Evolutionary conservation across 2,888 invertebrate species (phyloP), one percentile per base, ranked within the genome.

Genomic region (Scaptomyza tumidula): DNA sequence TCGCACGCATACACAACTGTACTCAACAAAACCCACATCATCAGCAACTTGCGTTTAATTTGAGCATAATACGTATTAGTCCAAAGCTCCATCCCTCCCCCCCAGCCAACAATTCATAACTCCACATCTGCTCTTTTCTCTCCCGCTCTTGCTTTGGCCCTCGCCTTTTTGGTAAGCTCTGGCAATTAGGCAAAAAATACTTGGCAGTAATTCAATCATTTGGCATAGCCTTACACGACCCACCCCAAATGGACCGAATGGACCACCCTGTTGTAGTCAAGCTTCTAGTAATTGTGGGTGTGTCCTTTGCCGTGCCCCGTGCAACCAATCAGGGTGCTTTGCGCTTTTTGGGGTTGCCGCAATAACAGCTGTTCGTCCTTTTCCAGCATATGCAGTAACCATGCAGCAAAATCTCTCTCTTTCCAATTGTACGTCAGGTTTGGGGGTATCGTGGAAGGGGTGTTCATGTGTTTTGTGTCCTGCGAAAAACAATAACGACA

Each of bases 151-250:
- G 19, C 19, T 19, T 19, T 2, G 19, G 19, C 19, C 19, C 19
- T 19, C 19, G 19, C 19, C 19, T 19, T 19, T 19, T 19, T 19
- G 41, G 11, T 75, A 71, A 75, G 67, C 59, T 60, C 67, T 31
- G 80, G 79, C 86, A 89, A 86, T 86, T 78, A 67, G 61, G 63
- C 80, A 52, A 57, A 78, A 86, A 88, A 88, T 88, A 83, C 84
- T 82, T 88, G 82, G 73, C 78, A 68, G 78, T 90, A 90, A 90
- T 89, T 89, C 78, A 88, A 90, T 90, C 76, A 75, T 50, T 67
- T 65, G 61, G 64, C 87, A 84, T 84, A 70, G 77, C 75, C 57
- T 60, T 75, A 75, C 84, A 75, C 64, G 57, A 33, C 77, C 80
- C 75, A 58, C 27, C 48, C 45, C 43, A 45, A 45, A 37, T 14